Evolutionary conservation across 2,888 invertebrate species (phyloP).

Genomic region (Acrocyrtus sp.): DNA sequence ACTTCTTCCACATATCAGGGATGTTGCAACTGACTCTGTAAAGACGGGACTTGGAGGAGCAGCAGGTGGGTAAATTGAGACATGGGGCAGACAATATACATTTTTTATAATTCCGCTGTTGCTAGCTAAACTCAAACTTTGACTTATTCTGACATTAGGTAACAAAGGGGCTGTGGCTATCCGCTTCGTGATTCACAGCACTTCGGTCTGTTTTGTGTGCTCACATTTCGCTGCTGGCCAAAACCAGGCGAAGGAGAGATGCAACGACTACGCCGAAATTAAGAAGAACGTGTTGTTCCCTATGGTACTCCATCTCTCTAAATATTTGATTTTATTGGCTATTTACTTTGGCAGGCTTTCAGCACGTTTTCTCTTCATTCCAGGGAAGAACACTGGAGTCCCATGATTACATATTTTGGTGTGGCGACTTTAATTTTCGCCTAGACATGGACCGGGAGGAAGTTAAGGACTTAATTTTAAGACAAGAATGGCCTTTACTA

Average conservation of each 20-base stretch:
- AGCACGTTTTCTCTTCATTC: too few relatives aligned
- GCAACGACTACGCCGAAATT: constrained; percentile 97
- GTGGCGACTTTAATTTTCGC: constrained; percentile 99
- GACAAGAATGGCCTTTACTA: constrained; percentile 79
- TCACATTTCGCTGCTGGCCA: constrained; percentile 99
- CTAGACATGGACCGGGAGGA: constrained; percentile 96
- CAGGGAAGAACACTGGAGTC: constrained; percentile 87
- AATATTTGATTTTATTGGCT: too few relatives aligned
- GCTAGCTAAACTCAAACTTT: neutral
- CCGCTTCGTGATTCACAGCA: constrained; percentile 88
- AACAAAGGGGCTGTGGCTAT: constrained; percentile 98
- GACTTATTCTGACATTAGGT: constrained; percentile 67
- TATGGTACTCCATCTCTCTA: constrained; percentile 74
- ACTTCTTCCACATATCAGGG: constrained; percentile 87
- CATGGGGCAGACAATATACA: neutral
- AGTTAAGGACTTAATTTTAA: constrained; percentile 83
- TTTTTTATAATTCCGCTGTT: constrained; percentile 2
- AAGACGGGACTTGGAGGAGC: constrained; percentile 99
- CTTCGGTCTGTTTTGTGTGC: constrained; percentile 97
- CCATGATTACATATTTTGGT: constrained; percentile 99
- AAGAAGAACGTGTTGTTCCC: constrained; percentile 89
- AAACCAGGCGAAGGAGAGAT: constrained; percentile 92
- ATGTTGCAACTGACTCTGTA: constrained; percentile 94
- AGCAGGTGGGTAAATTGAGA: constrained; percentile 76
- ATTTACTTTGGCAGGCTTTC: too few relatives aligned